phyloP scores from a whole-genome alignment of 2,888 invertebrate species.

The Lycia hirtaria region DNA sequence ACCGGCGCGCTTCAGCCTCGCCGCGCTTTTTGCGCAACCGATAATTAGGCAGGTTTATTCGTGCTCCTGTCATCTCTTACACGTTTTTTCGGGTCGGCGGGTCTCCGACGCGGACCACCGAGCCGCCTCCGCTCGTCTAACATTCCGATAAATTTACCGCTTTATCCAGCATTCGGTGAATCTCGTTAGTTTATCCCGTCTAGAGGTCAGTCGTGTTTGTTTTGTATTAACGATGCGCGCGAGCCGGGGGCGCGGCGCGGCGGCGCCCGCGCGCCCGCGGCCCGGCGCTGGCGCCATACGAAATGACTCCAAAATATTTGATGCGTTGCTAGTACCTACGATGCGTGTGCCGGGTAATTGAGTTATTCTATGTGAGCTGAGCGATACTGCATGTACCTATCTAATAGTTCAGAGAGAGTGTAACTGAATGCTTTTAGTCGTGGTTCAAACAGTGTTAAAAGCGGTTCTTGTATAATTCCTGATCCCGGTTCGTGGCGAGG shows the following conservation, averaged over 20 bases:
- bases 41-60: conserved; percentile 77
- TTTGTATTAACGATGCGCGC: conserved; percentile 81
- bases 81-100: conserved; percentile 69
- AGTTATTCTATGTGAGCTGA: conserved; percentile 64
- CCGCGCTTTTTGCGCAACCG: conserved; percentile 67
- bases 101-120: conserved; percentile 74
- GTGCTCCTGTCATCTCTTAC: conserved; percentile 81
- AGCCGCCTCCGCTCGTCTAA: conserved; percentile 52
- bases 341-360: conserved; percentile 68
- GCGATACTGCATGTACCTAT: conserved; percentile 36
- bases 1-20: conserved; percentile 63
- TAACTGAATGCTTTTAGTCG: conserved; percentile 68
- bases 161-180: conserved; percentile 82
- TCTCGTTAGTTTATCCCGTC: conserved; percentile 80
- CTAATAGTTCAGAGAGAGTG: conserved; percentile 54
- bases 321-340: conserved; percentile 76
- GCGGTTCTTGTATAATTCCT: conserved; percentile 56
- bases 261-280: conserved; percentile 68
- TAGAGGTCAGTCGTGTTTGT: conserved; percentile 84
- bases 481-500: conserved; percentile 59
- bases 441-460: conserved; percentile 65
- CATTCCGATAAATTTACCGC: conserved; percentile 83
- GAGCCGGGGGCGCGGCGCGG: conserved; percentile 81
- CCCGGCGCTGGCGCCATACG: conserved; percentile 67
- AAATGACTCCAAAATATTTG: conserved; percentile 80